Evolutionary conservation across 2,797 vertebrate genomes (phyloP).

Genomic region (Picus viridis): DNA sequence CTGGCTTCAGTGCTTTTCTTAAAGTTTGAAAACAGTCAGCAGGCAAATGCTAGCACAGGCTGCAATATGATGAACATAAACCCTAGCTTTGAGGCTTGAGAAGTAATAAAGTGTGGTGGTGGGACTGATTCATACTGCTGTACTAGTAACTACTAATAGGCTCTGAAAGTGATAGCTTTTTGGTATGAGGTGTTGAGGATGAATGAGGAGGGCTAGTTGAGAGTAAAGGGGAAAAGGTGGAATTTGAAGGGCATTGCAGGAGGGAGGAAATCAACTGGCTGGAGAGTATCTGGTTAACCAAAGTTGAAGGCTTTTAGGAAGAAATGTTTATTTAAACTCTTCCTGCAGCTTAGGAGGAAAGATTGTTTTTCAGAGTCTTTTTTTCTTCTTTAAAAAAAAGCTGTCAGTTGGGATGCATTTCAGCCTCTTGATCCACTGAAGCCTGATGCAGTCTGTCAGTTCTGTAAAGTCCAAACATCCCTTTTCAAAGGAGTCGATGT

Average conservation of each 20-base stretch:
- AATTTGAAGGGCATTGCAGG: conserved; percentile 5
- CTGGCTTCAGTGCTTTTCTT: not conserved
- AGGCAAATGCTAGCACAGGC: not conserved
- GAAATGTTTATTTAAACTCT: conserved; percentile 68
- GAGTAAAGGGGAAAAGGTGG: conserved; percentile 11
- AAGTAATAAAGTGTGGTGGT: not conserved
- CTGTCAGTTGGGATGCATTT: conserved; percentile 20
- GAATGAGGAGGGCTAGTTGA: not conserved
- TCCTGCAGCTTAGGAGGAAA: conserved; percentile 49
- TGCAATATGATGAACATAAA: not conserved
- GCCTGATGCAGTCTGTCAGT: not conserved
- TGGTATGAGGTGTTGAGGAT: not conserved
- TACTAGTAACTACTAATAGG: not conserved
- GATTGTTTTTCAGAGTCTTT: conserved; percentile 32
- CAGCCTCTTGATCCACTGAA: conserved; percentile 18
- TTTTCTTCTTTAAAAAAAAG: not conserved
- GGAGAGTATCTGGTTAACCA: conserved; percentile 65
- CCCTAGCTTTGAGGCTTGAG: not conserved
- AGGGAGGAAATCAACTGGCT: conserved; percentile 47
- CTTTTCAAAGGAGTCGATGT: not conserved
- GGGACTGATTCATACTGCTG: not conserved
- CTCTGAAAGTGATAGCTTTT: not conserved
- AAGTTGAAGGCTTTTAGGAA: conserved; percentile 61
- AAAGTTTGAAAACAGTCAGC: not conserved
- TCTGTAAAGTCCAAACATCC: not conserved